phyloP scores from a whole-genome alignment of 2,113 vertebrate species.

The Cyanoliseus patagonus region DNA sequence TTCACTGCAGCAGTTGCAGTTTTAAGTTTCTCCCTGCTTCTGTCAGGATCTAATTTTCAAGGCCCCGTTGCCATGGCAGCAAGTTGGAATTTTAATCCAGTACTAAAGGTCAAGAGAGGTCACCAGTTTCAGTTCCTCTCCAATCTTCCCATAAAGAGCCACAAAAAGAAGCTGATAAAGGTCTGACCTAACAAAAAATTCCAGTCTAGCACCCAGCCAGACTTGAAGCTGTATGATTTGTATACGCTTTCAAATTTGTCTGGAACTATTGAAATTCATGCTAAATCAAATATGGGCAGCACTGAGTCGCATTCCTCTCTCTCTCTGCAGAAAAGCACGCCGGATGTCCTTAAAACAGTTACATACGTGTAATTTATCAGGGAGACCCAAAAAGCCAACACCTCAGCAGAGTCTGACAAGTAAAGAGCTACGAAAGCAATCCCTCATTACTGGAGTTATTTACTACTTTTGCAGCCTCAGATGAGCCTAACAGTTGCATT shows the following conservation, averaged over 20 bases:
- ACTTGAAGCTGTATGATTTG: constrained; percentile 33
- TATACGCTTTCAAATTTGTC: constrained; percentile 34
- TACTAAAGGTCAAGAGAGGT: constrained; percentile 76
- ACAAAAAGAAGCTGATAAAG: constrained; percentile 59
- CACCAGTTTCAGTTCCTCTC: constrained; percentile 73
- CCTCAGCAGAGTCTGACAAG: neutral
- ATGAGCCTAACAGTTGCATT: neutral
- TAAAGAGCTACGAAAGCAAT: neutral
- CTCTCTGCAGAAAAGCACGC: neutral
- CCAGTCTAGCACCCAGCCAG: constrained; percentile 39
- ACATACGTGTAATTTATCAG: neutral
- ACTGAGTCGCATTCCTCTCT: neutral
- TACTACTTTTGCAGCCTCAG: neutral
- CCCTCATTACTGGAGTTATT: neutral
- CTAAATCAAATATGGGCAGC: constrained; percentile 29
- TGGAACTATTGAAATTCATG: constrained; percentile 40
- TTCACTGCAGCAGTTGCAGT: constrained; percentile 63
- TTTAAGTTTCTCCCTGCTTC: constrained; percentile 71
- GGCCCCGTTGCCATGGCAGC: constrained; percentile 72
- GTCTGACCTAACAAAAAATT: constrained; percentile 52
- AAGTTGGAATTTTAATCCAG: constrained; percentile 78
- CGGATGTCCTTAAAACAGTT: neutral
- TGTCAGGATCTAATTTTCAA: constrained; percentile 78
- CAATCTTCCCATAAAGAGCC: constrained; percentile 67
- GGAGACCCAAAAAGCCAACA: neutral